Conservation (phyloP, 1,140 invertebrate genomes). For the Teleopsis dalmanni region DNA sequence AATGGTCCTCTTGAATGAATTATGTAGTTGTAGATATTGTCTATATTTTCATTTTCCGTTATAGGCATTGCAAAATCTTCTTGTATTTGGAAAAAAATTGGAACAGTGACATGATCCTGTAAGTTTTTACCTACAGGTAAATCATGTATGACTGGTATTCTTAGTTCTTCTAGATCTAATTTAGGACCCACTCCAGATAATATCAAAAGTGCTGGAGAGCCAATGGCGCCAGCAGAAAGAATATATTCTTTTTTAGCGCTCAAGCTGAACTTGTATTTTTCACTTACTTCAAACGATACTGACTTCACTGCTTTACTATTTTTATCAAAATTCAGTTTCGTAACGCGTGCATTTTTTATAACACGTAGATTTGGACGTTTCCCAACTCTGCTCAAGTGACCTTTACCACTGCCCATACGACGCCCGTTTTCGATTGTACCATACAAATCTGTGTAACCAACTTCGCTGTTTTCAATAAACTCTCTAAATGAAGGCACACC, state of each 20-base stretch:
- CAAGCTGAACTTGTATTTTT: slow-evolving; percentile 42
- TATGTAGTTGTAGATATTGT: slow-evolving; percentile 26
- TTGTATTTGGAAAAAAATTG: slow-evolving; percentile 28
- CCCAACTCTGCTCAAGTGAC: slow-evolving; percentile 28
- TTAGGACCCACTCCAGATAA: slow-evolving; percentile 66
- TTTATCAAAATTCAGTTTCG: slow-evolving; percentile 57
- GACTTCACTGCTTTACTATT: slow-evolving; percentile 51
- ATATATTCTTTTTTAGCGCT: slow-evolving; percentile 60
- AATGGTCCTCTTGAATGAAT: slow-evolving; percentile 44
- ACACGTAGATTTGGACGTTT: slow-evolving; percentile 69
- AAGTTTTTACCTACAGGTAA: slow-evolving; percentile 72
- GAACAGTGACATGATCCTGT: slow-evolving; percentile 49
- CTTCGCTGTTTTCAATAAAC: slow-evolving; percentile 41
- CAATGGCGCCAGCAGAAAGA: slow-evolving; percentile 61
- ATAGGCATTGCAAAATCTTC: slow-evolving; percentile 3
- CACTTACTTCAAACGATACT: slow-evolving; percentile 53
- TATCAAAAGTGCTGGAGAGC: slow-evolving; percentile 74
- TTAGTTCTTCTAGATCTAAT: slow-evolving; percentile 46
- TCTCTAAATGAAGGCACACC: slow-evolving; percentile 44
- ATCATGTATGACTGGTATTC: slow-evolving; percentile 48
- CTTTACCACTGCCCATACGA: slow-evolving; percentile 50
- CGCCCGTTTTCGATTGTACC: slow-evolving; percentile 44
- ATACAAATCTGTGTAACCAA: slow-evolving; percentile 44
- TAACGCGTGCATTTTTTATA: slow-evolving; percentile 55
- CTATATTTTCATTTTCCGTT: slow-evolving; percentile 20